Base-by-base conservation (phyloP, 2,888 invertebrate species). In the Lycia hirtaria region DNA sequence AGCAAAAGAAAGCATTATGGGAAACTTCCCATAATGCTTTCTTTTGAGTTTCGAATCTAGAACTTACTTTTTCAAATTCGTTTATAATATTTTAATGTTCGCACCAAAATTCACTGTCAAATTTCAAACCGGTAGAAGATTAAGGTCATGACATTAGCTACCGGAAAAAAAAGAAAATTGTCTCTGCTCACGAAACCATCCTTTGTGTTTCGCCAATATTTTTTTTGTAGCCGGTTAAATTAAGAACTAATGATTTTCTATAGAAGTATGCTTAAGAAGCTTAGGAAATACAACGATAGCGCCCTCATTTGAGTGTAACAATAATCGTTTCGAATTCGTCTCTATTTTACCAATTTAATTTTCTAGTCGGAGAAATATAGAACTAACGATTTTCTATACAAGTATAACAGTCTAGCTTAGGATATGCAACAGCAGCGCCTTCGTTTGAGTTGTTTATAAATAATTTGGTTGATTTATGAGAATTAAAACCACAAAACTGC, bases 21-120 rank as follows among this genome's bases (percentile, higher is more conserved):
- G n/a, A n/a, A n/a, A n/a, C n/a, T n/a, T n/a, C n/a, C n/a, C n/a
- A n/a, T n/a, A n/a, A n/a, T n/a, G n/a, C n/a, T n/a, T n/a, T n/a
- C n/a, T n/a, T n/a, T n/a, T n/a, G n/a, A n/a, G n/a, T n/a, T n/a
- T n/a, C n/a, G n/a, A 20, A 24, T 22, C 15, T 26, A 19, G 24
- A 40, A 40, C 32, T 28, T 32, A 45, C 40, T 32, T 49, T 32
- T 24, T 38, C 7, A 55, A 56, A 56, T 44, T 28, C 35, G 49
- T 49, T 55, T 55, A 9, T 56, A 56, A 14, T 55, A 56, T 56
- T 44, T 49, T 44, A 50, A 38, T 40, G 50, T 45, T 19, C 43
- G 44, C 43, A 22, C 50, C 35, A 24, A 17, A n/a, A 5, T 15
- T n/a, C 9, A 37, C 17, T 30, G 38, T 45, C 56, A 50, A 44